Percentiles rank a stretch among this genome's conserved stretches.
Evolutionary conservation across 2,797 vertebrate genomes (phyloP).

Genomic region (Craterocephalus amniculus): DNA sequence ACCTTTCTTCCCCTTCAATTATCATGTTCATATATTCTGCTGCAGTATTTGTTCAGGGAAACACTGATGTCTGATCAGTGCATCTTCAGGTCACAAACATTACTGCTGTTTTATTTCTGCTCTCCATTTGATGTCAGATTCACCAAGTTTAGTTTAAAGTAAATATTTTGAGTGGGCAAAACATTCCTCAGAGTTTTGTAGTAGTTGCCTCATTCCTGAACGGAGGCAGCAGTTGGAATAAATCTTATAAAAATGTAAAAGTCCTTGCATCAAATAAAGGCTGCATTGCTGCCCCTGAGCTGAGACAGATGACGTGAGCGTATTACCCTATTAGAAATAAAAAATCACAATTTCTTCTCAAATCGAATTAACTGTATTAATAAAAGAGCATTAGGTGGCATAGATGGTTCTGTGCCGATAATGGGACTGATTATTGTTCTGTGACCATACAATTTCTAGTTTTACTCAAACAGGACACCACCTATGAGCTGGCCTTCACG

Average conservation of each 20-base stretch:
- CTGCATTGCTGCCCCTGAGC: too few relatives aligned
- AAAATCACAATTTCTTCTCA: too few relatives aligned
- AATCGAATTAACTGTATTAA: too few relatives aligned
- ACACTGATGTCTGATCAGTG: not conserved
- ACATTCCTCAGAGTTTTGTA: not conserved
- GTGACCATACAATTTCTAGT: too few relatives aligned
- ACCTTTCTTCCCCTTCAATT: not conserved
- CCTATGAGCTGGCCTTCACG: too few relatives aligned
- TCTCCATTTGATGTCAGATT: slow-evolving; percentile 36
- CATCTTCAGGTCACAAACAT: not conserved
- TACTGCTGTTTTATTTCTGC: not conserved
- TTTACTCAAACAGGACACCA: too few relatives aligned
- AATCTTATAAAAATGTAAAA: not conserved
- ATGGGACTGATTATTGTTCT: too few relatives aligned
- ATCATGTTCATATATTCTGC: not conserved
- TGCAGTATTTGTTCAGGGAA: not conserved
- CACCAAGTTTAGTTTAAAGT: slow-evolving; percentile 1
- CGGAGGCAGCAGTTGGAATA: not conserved
- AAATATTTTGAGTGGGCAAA: not conserved
- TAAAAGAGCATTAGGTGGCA: too few relatives aligned
- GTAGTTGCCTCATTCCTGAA: not conserved
- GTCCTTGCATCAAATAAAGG: too few relatives aligned
- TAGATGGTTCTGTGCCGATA: too few relatives aligned
- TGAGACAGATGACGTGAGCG: too few relatives aligned
- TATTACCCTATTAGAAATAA: too few relatives aligned